Conservation (phyloP, 2,113 vertebrate species). For the Callaeas wilsoni region DNA sequence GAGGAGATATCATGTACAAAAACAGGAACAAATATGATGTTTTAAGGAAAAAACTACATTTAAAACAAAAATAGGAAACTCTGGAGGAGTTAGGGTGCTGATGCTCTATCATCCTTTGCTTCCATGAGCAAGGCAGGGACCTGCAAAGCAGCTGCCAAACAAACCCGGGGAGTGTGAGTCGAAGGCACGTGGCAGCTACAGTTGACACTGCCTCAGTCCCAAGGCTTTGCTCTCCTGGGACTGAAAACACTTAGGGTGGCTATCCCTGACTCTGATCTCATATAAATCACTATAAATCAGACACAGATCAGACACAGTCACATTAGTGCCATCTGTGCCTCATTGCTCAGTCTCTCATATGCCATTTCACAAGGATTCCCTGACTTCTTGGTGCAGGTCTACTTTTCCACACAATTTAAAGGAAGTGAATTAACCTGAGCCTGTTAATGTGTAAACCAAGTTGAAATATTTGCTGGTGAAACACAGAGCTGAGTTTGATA, state of each 20-base stretch:
- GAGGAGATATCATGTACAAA: neutral
- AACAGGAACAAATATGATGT: neutral
- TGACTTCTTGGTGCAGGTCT: neutral
- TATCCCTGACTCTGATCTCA: neutral
- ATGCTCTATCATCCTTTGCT: neutral
- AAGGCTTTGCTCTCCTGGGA: neutral
- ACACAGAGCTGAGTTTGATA: neutral
- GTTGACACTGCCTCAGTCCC: rapidly evolving
- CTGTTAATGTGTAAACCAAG: neutral
- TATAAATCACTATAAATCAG: neutral
- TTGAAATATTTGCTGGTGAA: neutral
- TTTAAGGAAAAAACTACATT: neutral
- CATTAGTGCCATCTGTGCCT: neutral
- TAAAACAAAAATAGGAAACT: neutral
- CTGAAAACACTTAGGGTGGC: neutral
- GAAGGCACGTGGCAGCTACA: neutral
- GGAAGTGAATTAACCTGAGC: neutral
- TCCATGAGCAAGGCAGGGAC: neutral
- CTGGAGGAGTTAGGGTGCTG: neutral
- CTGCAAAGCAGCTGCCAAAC: neutral
- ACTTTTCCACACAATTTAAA: neutral
- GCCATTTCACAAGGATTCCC: neutral
- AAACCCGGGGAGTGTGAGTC: rapidly evolving
- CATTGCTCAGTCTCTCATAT: neutral
- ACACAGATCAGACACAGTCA: neutral